Conservation (phyloP, 2,797 vertebrate genomes). For the Poecilia wingei region DNA sequence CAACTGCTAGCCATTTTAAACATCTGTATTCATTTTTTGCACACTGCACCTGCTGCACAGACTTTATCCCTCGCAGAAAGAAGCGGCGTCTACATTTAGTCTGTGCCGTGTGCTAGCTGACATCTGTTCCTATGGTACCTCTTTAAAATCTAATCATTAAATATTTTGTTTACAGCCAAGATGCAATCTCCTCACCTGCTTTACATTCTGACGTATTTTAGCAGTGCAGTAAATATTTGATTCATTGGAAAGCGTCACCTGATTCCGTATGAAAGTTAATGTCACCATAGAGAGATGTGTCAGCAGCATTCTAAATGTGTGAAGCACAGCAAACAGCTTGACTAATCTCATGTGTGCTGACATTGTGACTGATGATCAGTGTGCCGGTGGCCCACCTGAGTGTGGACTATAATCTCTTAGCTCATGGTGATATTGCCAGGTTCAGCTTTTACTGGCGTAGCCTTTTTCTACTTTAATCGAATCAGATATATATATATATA, state of each 20-base stretch:
- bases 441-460: conserved; percentile 56
- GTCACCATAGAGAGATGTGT: conserved; percentile 60
- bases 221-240: conserved; percentile 60
- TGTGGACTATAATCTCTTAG: conserved; percentile 65
- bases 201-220: conserved; percentile 50
- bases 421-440: conserved; percentile 64
- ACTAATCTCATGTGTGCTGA: conserved; percentile 74
- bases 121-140: conserved; percentile 38
- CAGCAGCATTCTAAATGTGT: conserved; percentile 64
- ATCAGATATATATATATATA: neutral
- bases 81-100: conserved; percentile 13
- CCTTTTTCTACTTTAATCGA: conserved; percentile 40
- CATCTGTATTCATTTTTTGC: conserved; percentile 59
- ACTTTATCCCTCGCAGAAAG: conserved; percentile 18
- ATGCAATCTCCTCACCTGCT: conserved; percentile 26
- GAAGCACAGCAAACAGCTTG: conserved; percentile 67
- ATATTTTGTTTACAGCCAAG: conserved; percentile 53
- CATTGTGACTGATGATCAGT: conserved; percentile 73
- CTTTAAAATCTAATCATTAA: conserved; percentile 50
- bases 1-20: conserved; percentile 47
- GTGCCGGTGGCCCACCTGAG: conserved; percentile 68
- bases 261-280: conserved; percentile 62
- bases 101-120: conserved; percentile 25
- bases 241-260: conserved; percentile 48
- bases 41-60: conserved; percentile 40